A percentile compares a stretch with the other conserved stretches of the same genome.
These are phyloP conservation scores for Electrophaes corylata DNA, from an alignment of 2,888 invertebrate species.

Conservation along the genomic window DNA sequence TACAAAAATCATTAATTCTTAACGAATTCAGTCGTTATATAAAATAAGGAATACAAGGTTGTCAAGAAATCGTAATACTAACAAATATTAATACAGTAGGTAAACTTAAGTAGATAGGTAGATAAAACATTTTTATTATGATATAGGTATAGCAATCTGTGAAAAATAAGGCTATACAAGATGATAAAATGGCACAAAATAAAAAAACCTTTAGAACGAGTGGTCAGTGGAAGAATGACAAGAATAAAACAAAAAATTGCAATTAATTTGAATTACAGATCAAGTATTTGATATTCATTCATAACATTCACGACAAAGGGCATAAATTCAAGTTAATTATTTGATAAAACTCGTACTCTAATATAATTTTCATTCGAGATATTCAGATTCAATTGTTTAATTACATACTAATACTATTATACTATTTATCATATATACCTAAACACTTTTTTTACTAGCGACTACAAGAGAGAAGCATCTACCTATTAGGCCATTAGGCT, in stretches of 20 bases:
- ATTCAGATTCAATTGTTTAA: background rate
- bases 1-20: conserved; percentile 11
- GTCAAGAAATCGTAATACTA: conserved; percentile 4
- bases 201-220: background rate
- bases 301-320: background rate
- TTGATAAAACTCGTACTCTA: background rate
- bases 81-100: conserved; percentile 1
- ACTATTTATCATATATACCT: background rate
- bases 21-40: conserved; percentile 22
- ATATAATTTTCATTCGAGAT: background rate
- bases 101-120: background rate
- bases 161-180: too few relatives aligned
- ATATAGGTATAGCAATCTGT: too few relatives aligned
- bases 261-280: background rate
- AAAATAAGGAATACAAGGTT: conserved; percentile 20
- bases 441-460: conserved; percentile 33
- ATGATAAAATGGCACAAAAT: background rate
- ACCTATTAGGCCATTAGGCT: conserved; percentile 37
- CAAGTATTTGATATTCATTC: background rate
- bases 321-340: background rate
- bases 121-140: too few relatives aligned
- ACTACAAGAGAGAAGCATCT: conserved; percentile 49
- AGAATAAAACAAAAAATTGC: background rate
- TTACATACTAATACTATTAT: too few relatives aligned
- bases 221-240: background rate